phyloP scores from a whole-genome alignment of 2,888 invertebrate genomes.

The Clanis bilineata region DNA sequence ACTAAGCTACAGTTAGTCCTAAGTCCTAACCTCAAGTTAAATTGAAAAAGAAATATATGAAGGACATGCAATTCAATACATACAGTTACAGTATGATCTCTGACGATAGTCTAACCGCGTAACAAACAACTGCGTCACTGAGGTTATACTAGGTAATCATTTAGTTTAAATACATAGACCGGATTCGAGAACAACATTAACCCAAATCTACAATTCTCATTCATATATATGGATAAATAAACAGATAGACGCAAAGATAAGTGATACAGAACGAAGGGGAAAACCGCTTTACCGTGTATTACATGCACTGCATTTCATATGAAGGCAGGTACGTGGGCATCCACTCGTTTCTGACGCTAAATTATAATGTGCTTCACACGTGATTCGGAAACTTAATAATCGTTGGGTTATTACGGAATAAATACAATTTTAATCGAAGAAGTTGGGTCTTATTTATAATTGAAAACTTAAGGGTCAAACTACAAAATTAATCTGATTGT shows the following conservation, averaged over 20 bases:
- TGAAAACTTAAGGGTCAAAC: too few species aligned
- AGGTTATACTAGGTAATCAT: too few species aligned
- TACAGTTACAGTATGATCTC: too few species aligned
- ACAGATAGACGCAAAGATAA: neutral
- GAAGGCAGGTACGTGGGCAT: constrained; percentile 10
- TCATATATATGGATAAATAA: neutral
- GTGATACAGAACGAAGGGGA: constrained; percentile 11
- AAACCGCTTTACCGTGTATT: constrained; percentile 24
- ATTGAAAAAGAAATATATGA: too few species aligned
- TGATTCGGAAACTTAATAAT: neutral
- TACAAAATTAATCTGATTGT: too few species aligned
- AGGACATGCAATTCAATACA: too few species aligned
- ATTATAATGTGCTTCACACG: constrained; percentile 5
- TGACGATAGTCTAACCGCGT: too few species aligned
- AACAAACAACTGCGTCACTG: too few species aligned
- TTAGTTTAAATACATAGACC: too few species aligned
- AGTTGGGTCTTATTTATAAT: too few species aligned
- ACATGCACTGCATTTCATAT: constrained; percentile 28
- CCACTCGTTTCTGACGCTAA: neutral
- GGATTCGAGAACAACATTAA: neutral
- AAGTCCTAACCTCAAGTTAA: too few species aligned
- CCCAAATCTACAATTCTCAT: neutral
- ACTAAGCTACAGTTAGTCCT: too few species aligned
- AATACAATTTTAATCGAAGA: neutral
- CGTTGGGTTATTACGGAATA: neutral